Conservation (phyloP, 1,140 invertebrate species). For the Bilobella aurantiaca region DNA sequence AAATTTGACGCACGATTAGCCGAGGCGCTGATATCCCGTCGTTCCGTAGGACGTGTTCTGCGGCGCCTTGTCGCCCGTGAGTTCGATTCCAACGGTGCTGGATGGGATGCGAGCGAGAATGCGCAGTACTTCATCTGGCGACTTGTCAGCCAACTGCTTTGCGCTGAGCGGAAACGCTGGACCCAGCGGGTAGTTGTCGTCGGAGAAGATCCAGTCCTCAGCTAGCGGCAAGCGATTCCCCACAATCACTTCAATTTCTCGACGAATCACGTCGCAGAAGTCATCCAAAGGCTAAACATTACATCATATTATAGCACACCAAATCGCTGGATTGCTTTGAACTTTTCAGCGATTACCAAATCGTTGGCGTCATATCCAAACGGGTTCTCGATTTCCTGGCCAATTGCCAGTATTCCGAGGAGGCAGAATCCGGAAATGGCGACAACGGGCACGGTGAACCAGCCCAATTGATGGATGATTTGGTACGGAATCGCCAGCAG, state of each 20-base stretch:
- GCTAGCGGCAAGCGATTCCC: neutral
- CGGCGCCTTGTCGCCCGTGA: neutral
- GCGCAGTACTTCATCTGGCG: neutral
- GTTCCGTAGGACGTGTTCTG: neutral
- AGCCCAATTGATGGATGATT: neutral
- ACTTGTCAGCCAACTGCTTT: neutral
- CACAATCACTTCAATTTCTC: conserved; percentile 8
- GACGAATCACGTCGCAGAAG: conserved; percentile 11
- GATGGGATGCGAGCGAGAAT: neutral
- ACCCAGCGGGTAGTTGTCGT: conserved; percentile 7
- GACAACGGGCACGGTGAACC: conserved; percentile 7
- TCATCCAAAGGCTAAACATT: conserved; percentile 18
- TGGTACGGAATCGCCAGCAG: conserved; percentile 8
- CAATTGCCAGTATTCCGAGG: conserved; percentile 4
- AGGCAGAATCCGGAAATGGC: neutral
- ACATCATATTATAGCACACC: neutral
- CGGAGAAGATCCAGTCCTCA: conserved; percentile 10
- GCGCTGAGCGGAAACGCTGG: conserved; percentile 2
- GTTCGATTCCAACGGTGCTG: neutral
- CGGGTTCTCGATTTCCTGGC: conserved; percentile 11
- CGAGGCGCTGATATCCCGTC: neutral
- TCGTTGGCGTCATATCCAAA: conserved; percentile 12
- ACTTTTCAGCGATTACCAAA: conserved; percentile 1
- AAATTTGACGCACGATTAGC: neutral
- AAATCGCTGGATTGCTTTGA: neutral